phyloP scores from a whole-genome alignment of 2,113 vertebrate species.

The Haemorhous mexicanus region DNA sequence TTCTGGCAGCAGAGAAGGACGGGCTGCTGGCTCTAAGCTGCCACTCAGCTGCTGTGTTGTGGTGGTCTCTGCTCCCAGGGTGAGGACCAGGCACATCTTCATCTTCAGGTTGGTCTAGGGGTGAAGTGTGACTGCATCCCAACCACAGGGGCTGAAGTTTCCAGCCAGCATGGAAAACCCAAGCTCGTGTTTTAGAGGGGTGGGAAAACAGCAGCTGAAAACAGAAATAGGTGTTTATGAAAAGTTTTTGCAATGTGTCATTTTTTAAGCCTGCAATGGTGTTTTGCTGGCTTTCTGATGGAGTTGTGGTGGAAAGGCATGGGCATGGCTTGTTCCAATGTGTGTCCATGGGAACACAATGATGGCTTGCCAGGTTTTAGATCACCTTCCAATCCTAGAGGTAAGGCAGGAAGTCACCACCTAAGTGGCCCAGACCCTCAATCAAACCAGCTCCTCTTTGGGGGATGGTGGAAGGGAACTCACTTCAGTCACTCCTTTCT shows the following conservation, averaged over 20 bases:
- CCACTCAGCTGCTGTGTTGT: not conserved
- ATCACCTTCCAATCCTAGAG: not conserved
- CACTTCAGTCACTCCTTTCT: not conserved
- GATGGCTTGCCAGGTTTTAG: not conserved
- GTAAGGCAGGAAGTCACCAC: not conserved
- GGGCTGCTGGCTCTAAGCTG: not conserved
- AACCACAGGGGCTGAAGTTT: not conserved
- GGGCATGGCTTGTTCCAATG: not conserved
- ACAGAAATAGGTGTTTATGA: not conserved
- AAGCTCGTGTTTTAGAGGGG: not conserved
- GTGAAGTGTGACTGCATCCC: not conserved
- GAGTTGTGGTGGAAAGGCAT: not conserved
- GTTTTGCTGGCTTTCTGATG: not conserved
- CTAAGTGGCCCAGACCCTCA: not conserved
- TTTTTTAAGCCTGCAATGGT: not conserved
- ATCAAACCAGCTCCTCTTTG: not conserved
- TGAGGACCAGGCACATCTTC: not conserved
- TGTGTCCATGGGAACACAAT: not conserved
- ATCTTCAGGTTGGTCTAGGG: not conserved
- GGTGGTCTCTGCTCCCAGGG: accelerated
- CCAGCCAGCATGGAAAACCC: not conserved
- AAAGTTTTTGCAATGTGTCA: not conserved
- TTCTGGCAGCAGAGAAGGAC: not conserved
- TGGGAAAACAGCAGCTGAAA: conserved; percentile 3
- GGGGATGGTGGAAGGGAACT: not conserved